phyloP scores from a whole-genome alignment of 1,140 invertebrate species.

The Lasioglossum baleicum region DNA sequence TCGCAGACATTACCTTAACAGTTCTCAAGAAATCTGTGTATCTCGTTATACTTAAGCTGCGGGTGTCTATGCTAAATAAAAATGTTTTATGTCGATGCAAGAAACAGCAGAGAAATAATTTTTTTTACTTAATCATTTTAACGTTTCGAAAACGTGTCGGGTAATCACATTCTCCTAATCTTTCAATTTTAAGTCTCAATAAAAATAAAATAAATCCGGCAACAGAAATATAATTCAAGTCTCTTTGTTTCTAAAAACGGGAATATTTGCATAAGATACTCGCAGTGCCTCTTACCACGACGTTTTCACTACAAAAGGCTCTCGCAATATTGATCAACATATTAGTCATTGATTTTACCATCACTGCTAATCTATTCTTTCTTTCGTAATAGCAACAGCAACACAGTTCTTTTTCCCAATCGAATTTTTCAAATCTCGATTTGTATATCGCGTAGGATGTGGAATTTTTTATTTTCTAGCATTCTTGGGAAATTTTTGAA shows the following conservation, averaged over 20 bases:
- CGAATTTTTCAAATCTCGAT: background rate
- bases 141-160: too few relatives aligned
- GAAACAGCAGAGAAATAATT: too few relatives aligned
- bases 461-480: too few relatives aligned
- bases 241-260: constrained; percentile 24
- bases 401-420: constrained; percentile 6
- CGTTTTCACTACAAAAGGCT: constrained; percentile 27
- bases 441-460: background rate
- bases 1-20: background rate
- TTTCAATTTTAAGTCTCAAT: too few relatives aligned
- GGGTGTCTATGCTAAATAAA: too few relatives aligned
- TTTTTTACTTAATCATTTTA: too few relatives aligned
- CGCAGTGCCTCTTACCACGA: constrained; percentile 3
- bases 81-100: too few relatives aligned
- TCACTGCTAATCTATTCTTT: constrained; percentile 17
- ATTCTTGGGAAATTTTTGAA: too few relatives aligned
- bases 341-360: constrained; percentile 37
- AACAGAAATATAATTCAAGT: background rate
- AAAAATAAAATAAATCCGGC: too few relatives aligned
- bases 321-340: constrained; percentile 43
- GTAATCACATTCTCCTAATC: too few relatives aligned
- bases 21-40: too few relatives aligned
- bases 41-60: background rate
- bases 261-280: background rate
- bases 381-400: constrained; percentile 13